Evolutionary conservation across 92 coral and sea anemone genomes (phyloP), one percentile per base, ranked within the genome.

Genomic region (Phenganax marumi): DNA sequence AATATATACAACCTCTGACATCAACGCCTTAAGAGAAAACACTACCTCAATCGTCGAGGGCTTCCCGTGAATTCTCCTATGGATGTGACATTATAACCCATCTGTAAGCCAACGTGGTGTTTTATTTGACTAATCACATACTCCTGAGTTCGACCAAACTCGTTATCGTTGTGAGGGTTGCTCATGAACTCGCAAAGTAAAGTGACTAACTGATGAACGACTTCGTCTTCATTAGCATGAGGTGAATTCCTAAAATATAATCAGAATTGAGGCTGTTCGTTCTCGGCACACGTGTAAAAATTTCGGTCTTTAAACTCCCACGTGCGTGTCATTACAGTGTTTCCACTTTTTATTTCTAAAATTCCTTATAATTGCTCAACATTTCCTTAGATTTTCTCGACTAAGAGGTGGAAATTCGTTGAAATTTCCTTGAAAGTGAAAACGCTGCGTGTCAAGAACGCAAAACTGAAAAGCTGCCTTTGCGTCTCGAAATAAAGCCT

Each of bases 11-110:
- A 33, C 43, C 2, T 33, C 43, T 33, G 43, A 33, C 2, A 33
- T 33, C 43, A 19, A 12, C 75, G 26, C 74, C 33, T 0, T 2
- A 24, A 16, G 4, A 60, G 56, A 6, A 19, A 62, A 81, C 76
- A 6, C 10, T 85, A 95, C 98, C 98, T 92, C 25, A 95, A 81
- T 78, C 98, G 73, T 11, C 91, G 85, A 17, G 98, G 93, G 86
- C 93, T 92, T 12, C 98, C 98, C 17, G 98, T 95, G 54, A 95
- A 95, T 86, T 92, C 97, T 8, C 94, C 95, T 8, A 95, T 97
- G 17, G 82, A 24, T 33, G 93, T 95, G 75, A 95, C 93, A 65
- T 95, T 97, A 79, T 95, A 95, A 0, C 98, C 97, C 98, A 95
- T 95, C 68, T 90, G 87, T 2, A 95, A 92, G 10, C 98, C 98